These are phyloP conservation scores for Xanthorhoe spadicearia DNA, from an alignment of 2,888 invertebrate species.

Conservation along the genomic window DNA sequence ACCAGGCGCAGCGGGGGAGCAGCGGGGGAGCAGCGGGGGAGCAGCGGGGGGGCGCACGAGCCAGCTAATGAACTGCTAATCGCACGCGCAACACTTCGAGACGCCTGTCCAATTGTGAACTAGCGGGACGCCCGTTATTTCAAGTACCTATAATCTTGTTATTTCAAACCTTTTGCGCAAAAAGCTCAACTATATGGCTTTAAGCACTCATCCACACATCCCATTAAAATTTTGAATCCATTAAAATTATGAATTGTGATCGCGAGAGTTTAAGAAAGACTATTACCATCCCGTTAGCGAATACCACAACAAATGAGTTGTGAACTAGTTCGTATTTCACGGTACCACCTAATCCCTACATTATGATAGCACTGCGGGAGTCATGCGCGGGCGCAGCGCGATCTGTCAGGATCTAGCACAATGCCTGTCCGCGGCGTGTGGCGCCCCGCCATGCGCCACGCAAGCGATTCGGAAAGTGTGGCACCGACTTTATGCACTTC, in stretches of 20 bases:
- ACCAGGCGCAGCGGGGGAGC: conserved; percentile 25
- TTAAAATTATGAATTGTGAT: too few species aligned
- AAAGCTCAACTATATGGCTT: too few species aligned
- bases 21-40: conserved; percentile 21
- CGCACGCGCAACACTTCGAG: conserved; percentile 1
- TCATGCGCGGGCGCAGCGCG: not conserved
- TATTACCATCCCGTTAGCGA: too few species aligned
- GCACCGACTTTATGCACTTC: not conserved
- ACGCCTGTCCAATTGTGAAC: conserved; percentile 4
- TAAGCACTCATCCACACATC: too few species aligned
- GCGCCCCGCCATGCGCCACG: not conserved
- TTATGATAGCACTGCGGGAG: conserved; percentile 9
- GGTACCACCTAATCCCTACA: conserved; percentile 7
- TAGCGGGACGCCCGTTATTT: not conserved
- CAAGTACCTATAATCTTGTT: too few species aligned
- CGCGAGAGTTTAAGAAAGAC: too few species aligned
- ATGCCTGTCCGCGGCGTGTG: conserved; percentile 23
- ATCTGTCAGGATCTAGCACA: conserved; percentile 31
- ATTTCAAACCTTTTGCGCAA: too few species aligned
- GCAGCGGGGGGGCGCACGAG: conserved; percentile 26
- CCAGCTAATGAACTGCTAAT: conserved; percentile 22
- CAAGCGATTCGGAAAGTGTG: conserved; percentile 2
- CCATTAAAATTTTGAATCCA: too few species aligned
- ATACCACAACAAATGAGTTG: too few species aligned
- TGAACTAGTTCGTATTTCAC: not conserved